phyloP scores from a whole-genome alignment of 2,113 vertebrate genomes.

The Charadrius vociferus region DNA sequence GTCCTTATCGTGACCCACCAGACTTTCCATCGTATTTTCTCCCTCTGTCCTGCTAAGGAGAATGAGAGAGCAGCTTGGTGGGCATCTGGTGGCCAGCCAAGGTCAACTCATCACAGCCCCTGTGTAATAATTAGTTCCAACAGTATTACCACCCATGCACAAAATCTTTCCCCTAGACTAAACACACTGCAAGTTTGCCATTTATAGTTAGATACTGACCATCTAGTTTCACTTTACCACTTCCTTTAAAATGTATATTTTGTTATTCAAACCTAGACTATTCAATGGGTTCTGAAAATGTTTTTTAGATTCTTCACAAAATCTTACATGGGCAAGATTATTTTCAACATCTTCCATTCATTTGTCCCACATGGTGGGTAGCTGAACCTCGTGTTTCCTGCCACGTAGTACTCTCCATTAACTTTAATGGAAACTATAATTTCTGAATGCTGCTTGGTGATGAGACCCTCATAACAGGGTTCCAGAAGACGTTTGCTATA shows the following conservation, averaged over 20 bases:
- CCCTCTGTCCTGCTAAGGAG: neutral
- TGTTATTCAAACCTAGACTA: neutral
- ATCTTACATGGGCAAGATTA: neutral
- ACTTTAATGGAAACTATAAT: neutral
- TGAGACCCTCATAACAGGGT: neutral
- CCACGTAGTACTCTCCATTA: neutral
- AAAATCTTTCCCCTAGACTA: neutral
- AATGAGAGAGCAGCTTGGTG: neutral
- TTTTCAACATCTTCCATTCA: neutral
- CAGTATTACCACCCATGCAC: neutral
- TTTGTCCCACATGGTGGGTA: neutral
- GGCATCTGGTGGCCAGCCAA: neutral
- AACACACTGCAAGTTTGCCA: neutral
- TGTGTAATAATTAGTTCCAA: neutral
- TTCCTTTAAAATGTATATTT: neutral
- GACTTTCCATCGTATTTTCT: neutral
- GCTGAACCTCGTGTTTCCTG: neutral
- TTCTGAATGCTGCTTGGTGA: neutral
- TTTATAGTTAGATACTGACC: neutral
- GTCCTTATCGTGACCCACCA: neutral
- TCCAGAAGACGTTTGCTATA: neutral
- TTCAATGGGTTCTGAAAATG: neutral
- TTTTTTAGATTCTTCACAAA: neutral
- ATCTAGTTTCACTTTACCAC: neutral
- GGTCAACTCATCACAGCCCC: neutral